Conservation (phyloP, 2,888 invertebrate species). For the Gryllus longicercus region DNA sequence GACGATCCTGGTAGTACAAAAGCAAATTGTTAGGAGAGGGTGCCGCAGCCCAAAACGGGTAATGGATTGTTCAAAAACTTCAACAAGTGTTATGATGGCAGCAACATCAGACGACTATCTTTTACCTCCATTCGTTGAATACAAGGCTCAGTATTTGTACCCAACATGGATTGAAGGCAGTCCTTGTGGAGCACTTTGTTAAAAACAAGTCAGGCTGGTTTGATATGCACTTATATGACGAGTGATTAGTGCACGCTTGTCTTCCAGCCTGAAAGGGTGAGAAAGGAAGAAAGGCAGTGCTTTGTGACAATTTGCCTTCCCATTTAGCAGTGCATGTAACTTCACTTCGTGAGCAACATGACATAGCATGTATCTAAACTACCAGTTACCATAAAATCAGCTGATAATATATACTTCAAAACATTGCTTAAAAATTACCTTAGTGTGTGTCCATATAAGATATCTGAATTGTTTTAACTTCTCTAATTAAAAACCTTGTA, state of each 20-base stretch:
- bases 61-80: conserved; percentile 39
- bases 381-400: too few species aligned
- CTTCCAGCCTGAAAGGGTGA: not conserved
- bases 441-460: too few species aligned
- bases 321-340: not conserved
- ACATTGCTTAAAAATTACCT: too few species aligned
- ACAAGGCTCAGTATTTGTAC: conserved; percentile 42
- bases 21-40: conserved; percentile 4
- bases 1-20: too few species aligned
- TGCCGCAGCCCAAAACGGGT: conserved; percentile 38
- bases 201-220: too few species aligned
- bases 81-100: conserved; percentile 42
- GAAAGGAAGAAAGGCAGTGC: not conserved
- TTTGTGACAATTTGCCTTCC: not conserved
- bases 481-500: too few species aligned
- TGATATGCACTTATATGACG: too few species aligned
- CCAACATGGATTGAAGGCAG: conserved; percentile 40
- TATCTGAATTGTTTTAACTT: too few species aligned
- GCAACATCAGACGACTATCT: conserved; percentile 42
- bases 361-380: too few species aligned
- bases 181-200: too few species aligned
- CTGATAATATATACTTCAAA: too few species aligned
- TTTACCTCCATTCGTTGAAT: conserved; percentile 43
- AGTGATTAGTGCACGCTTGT: conserved; percentile 8
- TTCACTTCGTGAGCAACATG: too few species aligned